These are phyloP conservation scores for Pseudochirops cupreus DNA, from an alignment of 2,797 vertebrate species.

Conservation along the genomic window DNA sequence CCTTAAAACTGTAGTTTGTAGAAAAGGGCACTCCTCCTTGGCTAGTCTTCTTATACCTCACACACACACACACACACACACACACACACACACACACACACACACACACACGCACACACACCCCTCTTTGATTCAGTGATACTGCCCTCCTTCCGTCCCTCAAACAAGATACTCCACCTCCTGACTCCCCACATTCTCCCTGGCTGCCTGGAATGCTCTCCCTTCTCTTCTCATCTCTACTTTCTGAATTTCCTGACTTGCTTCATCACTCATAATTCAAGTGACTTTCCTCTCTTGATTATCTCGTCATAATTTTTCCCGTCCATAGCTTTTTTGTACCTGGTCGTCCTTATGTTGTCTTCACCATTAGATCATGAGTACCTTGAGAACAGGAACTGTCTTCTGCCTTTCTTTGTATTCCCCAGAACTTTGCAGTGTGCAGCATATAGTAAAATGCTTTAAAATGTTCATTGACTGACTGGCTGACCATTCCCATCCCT, in stretches of 20 bases:
- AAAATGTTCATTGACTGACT: background rate
- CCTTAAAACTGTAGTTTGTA: background rate
- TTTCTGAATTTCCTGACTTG: background rate
- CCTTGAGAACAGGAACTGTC: background rate
- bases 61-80: background rate
- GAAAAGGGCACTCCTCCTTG: background rate
- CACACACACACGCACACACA: background rate
- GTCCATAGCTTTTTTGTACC: background rate
- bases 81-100: background rate
- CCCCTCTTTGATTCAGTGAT: background rate
- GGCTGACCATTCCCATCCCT: background rate
- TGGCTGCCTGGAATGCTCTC: background rate
- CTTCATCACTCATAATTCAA: background rate
- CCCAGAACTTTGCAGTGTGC: background rate
- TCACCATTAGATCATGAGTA: background rate
- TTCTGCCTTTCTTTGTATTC: background rate
- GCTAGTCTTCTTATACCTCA: background rate
- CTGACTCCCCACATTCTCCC: background rate
- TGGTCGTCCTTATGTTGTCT: background rate
- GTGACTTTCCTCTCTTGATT: background rate
- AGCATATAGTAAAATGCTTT: background rate
- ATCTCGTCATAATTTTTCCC: background rate
- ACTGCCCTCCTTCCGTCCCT: background rate
- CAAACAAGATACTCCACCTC: background rate
- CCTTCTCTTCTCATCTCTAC: background rate